Conservation (phyloP, 2,888 invertebrate species). For the Torymus auratus region DNA sequence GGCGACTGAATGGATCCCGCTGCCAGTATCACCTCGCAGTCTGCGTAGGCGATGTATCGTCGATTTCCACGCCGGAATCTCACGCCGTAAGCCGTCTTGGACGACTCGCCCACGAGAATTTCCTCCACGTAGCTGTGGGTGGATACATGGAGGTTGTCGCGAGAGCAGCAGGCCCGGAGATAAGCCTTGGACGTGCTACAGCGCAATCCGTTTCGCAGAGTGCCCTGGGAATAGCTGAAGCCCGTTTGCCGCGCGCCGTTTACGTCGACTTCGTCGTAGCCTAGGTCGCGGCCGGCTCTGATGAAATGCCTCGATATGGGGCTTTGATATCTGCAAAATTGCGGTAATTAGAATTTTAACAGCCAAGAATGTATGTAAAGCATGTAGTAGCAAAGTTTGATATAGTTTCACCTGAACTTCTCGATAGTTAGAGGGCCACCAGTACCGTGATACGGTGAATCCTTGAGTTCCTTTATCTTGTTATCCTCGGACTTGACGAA, state of each 20-base stretch:
- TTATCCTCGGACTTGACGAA: slow-evolving; percentile 90
- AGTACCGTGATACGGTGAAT: slow-evolving; percentile 82
- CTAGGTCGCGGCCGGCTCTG: slow-evolving; percentile 83
- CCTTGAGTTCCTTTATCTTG: slow-evolving; percentile 80
- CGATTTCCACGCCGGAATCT: slow-evolving; percentile 79
- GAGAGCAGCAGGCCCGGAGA: slow-evolving; percentile 82
- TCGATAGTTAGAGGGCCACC: slow-evolving; percentile 87
- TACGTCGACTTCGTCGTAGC: slow-evolving; percentile 84
- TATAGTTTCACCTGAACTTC: slow-evolving; percentile 78
- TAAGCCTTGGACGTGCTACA: slow-evolving; percentile 92
- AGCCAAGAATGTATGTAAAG: neutral
- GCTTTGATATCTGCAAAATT: slow-evolving; percentile 80
- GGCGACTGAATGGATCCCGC: slow-evolving; percentile 91
- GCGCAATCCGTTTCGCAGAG: slow-evolving; percentile 86
- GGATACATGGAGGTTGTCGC: slow-evolving; percentile 86
- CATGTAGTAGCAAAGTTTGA: neutral
- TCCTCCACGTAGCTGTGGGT: slow-evolving; percentile 84
- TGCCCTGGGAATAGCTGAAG: slow-evolving; percentile 87
- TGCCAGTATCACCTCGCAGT: slow-evolving; percentile 88
- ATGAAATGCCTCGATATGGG: slow-evolving; percentile 84
- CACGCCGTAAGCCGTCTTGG: slow-evolving; percentile 83
- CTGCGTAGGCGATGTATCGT: slow-evolving; percentile 80
- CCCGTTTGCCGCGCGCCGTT: slow-evolving; percentile 90
- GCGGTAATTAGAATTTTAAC: neutral
- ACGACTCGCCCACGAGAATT: slow-evolving; percentile 81